A percentile compares a stretch with the other conserved stretches of the same genome.
phyloP scores from a whole-genome alignment of 2,113 vertebrate species.

The Edolisoma coerulescens region DNA sequence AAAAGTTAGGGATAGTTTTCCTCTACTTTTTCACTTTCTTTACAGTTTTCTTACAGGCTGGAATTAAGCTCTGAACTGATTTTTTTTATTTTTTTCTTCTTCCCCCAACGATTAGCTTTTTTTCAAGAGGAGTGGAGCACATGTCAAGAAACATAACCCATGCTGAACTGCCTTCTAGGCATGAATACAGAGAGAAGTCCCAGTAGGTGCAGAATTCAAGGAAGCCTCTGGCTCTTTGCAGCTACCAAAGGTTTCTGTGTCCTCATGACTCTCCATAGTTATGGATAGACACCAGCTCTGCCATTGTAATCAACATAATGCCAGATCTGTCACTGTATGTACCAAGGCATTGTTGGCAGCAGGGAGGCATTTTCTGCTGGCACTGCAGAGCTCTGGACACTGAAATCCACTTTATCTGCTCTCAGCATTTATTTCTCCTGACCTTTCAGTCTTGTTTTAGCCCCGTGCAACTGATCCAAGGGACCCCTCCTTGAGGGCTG shows the following conservation, averaged over 20 bases:
- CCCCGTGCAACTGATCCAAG: neutral
- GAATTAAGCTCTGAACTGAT: neutral
- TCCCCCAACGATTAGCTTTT: accelerated
- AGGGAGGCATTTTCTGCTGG: neutral
- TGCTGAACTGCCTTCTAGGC: neutral
- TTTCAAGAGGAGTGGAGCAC: neutral
- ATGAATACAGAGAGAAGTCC: neutral
- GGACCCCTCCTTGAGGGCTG: neutral
- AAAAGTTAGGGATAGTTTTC: neutral
- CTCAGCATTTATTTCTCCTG: neutral
- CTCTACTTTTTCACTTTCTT: neutral
- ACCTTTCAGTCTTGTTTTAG: neutral
- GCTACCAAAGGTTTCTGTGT: neutral
- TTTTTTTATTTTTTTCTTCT: neutral
- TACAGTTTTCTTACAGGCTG: neutral
- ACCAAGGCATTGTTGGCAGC: neutral
- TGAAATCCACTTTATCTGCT: neutral
- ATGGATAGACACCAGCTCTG: neutral
- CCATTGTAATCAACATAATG: accelerated
- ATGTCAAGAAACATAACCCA: neutral
- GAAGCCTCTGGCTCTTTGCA: neutral
- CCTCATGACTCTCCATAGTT: neutral
- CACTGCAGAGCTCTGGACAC: neutral
- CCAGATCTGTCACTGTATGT: neutral
- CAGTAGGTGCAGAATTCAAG: neutral